Percentiles rank a stretch among this genome's conserved stretches.
Conservation (phyloP, 2,888 invertebrate genomes). For the Cyaniris semiargus region DNA sequence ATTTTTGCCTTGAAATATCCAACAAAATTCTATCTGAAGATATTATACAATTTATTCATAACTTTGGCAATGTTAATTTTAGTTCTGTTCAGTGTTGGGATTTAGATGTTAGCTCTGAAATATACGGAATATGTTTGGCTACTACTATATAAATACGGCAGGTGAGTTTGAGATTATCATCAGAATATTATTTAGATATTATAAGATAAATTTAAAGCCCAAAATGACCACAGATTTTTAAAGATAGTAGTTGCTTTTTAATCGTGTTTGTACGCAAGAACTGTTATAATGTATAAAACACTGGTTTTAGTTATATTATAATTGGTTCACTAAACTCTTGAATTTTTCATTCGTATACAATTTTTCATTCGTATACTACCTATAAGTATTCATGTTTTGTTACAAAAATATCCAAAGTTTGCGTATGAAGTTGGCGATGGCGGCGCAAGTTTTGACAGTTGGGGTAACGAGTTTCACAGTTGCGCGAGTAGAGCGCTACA, state of each 20-base stretch:
- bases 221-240: too few relatives aligned
- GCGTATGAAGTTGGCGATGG: neutral
- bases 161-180: neutral
- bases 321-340: too few relatives aligned
- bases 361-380: too few relatives aligned
- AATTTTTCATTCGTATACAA: too few relatives aligned
- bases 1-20: neutral
- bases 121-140: neutral
- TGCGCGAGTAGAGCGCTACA: neutral
- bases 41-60: slow-evolving; percentile 1
- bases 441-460: slow-evolving; percentile 15
- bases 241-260: too few relatives aligned
- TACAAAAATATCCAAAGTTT: neutral
- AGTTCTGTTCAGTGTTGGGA: neutral
- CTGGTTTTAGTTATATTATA: too few relatives aligned
- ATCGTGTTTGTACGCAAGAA: too few relatives aligned
- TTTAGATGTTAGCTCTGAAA: neutral
- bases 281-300: too few relatives aligned
- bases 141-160: neutral
- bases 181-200: neutral
- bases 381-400: neutral
- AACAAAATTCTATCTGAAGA: neutral
- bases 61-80: neutral
- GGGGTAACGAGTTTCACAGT: slow-evolving; percentile 5
- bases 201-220: too few relatives aligned